A percentile compares a stretch with the other conserved stretches of the same genome.
phyloP scores from a whole-genome alignment of 2,888 invertebrate genomes.

The Norana najaformis region DNA sequence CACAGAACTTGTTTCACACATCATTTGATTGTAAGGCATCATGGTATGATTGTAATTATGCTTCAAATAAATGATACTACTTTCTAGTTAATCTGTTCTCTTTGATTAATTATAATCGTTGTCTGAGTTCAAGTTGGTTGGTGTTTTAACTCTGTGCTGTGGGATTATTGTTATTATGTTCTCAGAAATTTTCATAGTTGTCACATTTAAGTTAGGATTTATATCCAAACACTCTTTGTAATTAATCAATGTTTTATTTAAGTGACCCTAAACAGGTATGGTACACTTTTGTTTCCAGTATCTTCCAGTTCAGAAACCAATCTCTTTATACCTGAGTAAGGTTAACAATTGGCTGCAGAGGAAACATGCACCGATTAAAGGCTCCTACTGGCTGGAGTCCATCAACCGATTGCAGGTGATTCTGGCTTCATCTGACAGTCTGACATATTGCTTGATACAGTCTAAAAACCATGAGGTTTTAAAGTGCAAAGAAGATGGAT shows the following conservation, averaged over 20 bases:
- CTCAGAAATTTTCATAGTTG: neutral
- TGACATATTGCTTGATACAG: too few relatives aligned
- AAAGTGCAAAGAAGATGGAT: too few relatives aligned
- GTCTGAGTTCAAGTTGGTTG: neutral
- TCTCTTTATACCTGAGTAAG: constrained; percentile 31
- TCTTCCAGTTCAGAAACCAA: constrained; percentile 36
- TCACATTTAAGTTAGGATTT: neutral
- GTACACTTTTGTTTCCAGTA: constrained; percentile 36
- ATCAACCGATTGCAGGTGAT: constrained; percentile 40
- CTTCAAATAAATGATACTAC: neutral
- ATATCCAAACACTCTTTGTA: neutral
- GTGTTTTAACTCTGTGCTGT: neutral
- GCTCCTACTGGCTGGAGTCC: constrained; percentile 35
- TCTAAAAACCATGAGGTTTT: too few relatives aligned
- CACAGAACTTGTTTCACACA: neutral
- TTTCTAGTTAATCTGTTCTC: neutral
- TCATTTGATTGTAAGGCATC: neutral
- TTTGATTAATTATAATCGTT: neutral
- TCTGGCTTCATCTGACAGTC: neutral
- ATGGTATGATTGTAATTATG: neutral
- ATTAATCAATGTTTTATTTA: too few relatives aligned
- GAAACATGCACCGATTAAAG: constrained; percentile 30
- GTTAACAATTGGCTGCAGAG: constrained; percentile 36
- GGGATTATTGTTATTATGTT: neutral
- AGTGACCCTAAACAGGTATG: too few relatives aligned